phyloP scores from a whole-genome alignment of 2,888 invertebrate genomes.

The Antheraea yamamai region DNA sequence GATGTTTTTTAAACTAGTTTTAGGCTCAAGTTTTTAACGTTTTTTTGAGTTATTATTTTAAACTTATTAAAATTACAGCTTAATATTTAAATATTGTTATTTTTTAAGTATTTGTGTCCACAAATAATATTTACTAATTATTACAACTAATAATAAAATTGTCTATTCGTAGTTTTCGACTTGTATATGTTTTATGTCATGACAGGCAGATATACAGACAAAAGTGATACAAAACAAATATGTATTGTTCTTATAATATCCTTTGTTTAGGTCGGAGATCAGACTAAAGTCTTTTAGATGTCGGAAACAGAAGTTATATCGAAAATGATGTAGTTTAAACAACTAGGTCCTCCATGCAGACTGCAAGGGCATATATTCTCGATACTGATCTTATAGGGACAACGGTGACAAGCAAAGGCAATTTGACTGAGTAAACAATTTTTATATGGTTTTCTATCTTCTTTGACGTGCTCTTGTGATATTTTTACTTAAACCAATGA shows the following conservation, averaged over 20 bases:
- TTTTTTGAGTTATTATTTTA: not conserved
- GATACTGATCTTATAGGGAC: too few relatives aligned
- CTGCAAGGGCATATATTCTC: not conserved
- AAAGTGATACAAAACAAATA: too few relatives aligned
- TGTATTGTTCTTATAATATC: too few relatives aligned
- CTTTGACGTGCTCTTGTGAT: not conserved
- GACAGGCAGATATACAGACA: too few relatives aligned
- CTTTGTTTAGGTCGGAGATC: too few relatives aligned
- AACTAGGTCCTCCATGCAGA: not conserved
- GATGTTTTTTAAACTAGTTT: not conserved
- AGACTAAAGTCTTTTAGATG: not conserved
- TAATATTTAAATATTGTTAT: too few relatives aligned
- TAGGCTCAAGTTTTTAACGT: not conserved
- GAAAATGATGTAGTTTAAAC: not conserved
- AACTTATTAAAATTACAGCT: not conserved
- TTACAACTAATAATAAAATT: too few relatives aligned
- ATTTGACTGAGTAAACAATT: not conserved
- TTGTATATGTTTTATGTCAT: too few relatives aligned
- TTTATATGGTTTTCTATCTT: not conserved
- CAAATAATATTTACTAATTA: too few relatives aligned
- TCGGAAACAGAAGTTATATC: not conserved
- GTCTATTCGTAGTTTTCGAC: too few relatives aligned
- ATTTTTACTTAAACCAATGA: not conserved
- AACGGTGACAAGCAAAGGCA: too few relatives aligned
- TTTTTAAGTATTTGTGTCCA: not conserved